Evolutionary conservation across 1,140 invertebrate species (phyloP).

Genomic region (Drosophila azteca): DNA sequence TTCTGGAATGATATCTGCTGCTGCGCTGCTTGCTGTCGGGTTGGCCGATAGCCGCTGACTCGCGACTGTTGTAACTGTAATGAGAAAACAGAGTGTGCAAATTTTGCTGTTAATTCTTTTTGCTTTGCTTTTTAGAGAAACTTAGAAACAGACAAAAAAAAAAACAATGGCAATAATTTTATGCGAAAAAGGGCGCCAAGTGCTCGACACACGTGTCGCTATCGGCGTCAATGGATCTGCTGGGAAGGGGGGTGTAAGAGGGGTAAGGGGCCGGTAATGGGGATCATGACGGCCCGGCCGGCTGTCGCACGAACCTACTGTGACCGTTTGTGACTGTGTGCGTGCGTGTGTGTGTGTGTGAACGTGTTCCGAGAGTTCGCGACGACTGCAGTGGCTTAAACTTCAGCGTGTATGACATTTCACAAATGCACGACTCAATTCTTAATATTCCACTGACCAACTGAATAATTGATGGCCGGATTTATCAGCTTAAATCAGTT

Average conservation of each 20-base stretch:
- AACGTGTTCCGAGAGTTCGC: too few relatives aligned
- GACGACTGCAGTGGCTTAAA: too few relatives aligned
- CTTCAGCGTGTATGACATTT: too few relatives aligned
- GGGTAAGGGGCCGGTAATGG: neutral
- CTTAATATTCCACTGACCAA: too few relatives aligned
- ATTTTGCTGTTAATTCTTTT: slow-evolving; percentile 47
- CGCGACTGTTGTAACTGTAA: slow-evolving; percentile 52
- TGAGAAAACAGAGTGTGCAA: slow-evolving; percentile 38
- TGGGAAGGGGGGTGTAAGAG: neutral
- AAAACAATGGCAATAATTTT: slow-evolving; percentile 54
- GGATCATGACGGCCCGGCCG: too few relatives aligned
- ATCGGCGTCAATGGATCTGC: slow-evolving; percentile 27
- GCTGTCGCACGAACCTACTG: too few relatives aligned
- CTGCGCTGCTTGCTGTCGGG: too few relatives aligned
- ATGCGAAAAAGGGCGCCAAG: slow-evolving; percentile 79
- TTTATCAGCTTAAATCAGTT: too few relatives aligned
- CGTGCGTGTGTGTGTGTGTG: too few relatives aligned
- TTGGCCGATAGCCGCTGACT: slow-evolving; percentile 4
- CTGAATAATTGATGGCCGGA: too few relatives aligned
- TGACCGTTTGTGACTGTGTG: too few relatives aligned
- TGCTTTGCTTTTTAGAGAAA: neutral
- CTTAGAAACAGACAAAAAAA: slow-evolving; percentile 13
- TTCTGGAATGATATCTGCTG: slow-evolving; percentile 60
- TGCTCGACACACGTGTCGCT: slow-evolving; percentile 68
- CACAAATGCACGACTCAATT: too few relatives aligned